A percentile compares a stretch with the other conserved stretches of the same genome.
phyloP scores from a whole-genome alignment of 2,797 vertebrate species.

The Vultur gryphus region DNA sequence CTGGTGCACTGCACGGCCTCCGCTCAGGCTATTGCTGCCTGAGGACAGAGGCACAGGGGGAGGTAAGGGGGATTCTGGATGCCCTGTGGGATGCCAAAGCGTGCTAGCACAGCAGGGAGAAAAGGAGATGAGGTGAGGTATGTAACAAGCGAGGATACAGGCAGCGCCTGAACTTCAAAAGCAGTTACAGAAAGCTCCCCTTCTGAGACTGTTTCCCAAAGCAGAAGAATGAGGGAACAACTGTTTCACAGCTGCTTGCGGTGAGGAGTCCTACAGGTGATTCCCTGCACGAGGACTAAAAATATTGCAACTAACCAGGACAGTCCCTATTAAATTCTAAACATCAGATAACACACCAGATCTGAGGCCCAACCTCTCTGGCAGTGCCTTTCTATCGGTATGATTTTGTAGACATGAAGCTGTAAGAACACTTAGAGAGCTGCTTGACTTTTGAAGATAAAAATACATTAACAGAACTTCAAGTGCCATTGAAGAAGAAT shows the following conservation, averaged over 20 bases:
- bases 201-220: rapidly evolving
- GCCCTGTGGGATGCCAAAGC: rapidly evolving
- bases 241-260: not conserved
- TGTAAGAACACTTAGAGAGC: not conserved
- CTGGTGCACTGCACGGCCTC: rapidly evolving
- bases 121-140: not conserved
- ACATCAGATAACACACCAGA: not conserved
- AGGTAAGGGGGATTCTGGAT: rapidly evolving
- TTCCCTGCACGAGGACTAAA: not conserved
- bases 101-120: rapidly evolving
- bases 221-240: not conserved
- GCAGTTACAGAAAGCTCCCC: not conserved
- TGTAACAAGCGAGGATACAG: rapidly evolving
- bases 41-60: not conserved
- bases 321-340: not conserved
- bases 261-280: not conserved
- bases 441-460: not conserved
- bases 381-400: not conserved
- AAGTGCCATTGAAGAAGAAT: not conserved
- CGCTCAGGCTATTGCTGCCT: rapidly evolving
- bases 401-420: not conserved
- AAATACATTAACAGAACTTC: not conserved
- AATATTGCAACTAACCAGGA: not conserved
- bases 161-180: not conserved
- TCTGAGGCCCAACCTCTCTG: not conserved